Base-by-base conservation (phyloP, 2,797 vertebrate genomes). In the Pseudocheirus occidentalis region DNA sequence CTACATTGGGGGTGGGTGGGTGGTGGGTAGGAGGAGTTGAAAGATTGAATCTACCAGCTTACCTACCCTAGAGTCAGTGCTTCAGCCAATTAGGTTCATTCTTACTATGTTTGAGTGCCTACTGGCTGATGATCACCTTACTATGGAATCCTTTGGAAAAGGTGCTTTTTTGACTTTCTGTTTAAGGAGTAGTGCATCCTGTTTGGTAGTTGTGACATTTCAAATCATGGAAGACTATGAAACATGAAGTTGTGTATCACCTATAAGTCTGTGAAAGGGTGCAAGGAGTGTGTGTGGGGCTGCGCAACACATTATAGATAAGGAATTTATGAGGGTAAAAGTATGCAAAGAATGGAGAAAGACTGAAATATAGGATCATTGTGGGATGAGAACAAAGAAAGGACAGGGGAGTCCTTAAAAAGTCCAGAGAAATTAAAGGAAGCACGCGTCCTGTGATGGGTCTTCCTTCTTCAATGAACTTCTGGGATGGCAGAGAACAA, bases 21-120 rank as follows among this genome's bases (percentile, higher is more conserved):
- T 2, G 18, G n/a, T 0, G 9, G 7, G 1, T 1, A 18, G 16
- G 16, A 16, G 40, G 24, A 31, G 4, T 46, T 11, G 16, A 2
- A 40, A 73, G 18, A 81, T 46, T 81, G 73, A 81, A 46, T 46
- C 40, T 24, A 1, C 21, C 24, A 24, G 40, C 10, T 73, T 21
- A 46, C 1, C 40, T 7, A 24, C 2, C 0, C 9, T 81, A n/a
- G 40, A 46, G n/a, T 81, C 73, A 46, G 18, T n/a, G 18, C 14
- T 46, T 81, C 66, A 81, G 21, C 73, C 9, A n/a, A 73, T 34
- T n/a, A 66, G 5, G 14, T 66, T 66, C n/a, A 14, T 16, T 73
- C 40, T 81, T 81, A 27, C 21, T 40, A 24, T 21, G 46, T 81
- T 27, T 46, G 40, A 11, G 21, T 46, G 73, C 18, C 40, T 46